Base-by-base conservation (phyloP, 2,797 vertebrate genomes). In the Staurois parvus region DNA sequence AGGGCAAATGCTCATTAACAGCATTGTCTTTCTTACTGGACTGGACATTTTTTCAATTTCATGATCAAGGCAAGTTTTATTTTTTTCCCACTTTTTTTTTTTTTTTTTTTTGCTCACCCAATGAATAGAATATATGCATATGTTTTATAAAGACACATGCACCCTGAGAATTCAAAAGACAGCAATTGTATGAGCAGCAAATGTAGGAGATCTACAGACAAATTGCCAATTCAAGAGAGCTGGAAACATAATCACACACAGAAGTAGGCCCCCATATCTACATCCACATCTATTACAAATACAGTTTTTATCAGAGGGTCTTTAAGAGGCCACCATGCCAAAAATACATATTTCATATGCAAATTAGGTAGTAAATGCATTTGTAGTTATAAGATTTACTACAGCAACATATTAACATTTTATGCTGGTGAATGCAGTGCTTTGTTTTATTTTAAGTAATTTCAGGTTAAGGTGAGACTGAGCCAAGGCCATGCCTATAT, bases 1-100 rank as follows among this genome's bases (percentile, higher is more conserved):
- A 42, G 13, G 28, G 67, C 67, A 76, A 59, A 87, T 88, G 64
- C 10, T 19, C 83, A 86, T 86, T 28, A 89, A 87, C 84, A 87
- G 69, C 24, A 66, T 5, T 59, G 32, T 17, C 24, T 70, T 11
- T 42, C 40, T 17, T 40, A n/a, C 12, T 59, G 2, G 4, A 59
- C 15, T 56, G 28, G 19, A 24, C 52, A 21, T 21, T 56, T 24
- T 24, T 5, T 21, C 7, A n/a, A 21, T 59, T 24, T 59, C 21
- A 59, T 0, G 21, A 24, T 24, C 1, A 8, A 59, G 52, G 24
- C 19, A 8, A 24, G 19, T 56, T 21, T 37, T 7, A 37, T 9
- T 37, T 37, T 10, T 37, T 37, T n/a, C n/a, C n/a, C n/a, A n/a
- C n/a, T n/a, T n/a, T n/a, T n/a, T n/a, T n/a, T 37, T 24, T 24